These are phyloP conservation scores for Phrynocephalus forsythii DNA, from an alignment of 2,797 vertebrate genomes.

Conservation along the genomic window DNA sequence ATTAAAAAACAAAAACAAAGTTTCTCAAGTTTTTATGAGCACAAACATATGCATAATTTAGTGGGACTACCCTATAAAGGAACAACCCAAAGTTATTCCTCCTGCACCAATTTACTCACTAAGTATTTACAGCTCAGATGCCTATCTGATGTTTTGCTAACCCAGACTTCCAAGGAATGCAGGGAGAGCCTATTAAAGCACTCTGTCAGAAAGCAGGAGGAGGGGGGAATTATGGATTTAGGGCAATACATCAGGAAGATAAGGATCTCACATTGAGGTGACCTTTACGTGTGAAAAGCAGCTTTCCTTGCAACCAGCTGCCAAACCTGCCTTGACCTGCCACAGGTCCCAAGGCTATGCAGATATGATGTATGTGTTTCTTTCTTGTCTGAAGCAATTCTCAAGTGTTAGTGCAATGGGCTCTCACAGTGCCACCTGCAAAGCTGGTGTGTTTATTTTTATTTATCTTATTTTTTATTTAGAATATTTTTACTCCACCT, in stretches of 20 bases:
- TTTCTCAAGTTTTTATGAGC: constrained; percentile 56
- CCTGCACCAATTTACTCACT: constrained; percentile 50
- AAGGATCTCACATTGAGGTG: constrained; percentile 68
- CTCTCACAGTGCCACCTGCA: constrained; percentile 33
- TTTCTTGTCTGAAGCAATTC: constrained; percentile 56
- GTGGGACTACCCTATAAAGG: constrained; percentile 46
- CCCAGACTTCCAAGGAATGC: constrained; percentile 45
- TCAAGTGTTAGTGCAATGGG: constrained; percentile 39
- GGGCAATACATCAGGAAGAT: constrained; percentile 61
- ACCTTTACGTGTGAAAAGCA: constrained; percentile 68
- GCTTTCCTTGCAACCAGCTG: constrained; percentile 68
- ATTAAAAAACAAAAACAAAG: constrained; percentile 66
- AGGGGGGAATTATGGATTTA: constrained; percentile 54
- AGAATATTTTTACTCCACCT: too few species aligned
- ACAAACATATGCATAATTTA: constrained; percentile 34
- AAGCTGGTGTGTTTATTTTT: constrained; percentile 16
- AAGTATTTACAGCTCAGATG: constrained; percentile 61
- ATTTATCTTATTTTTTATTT: too few species aligned
- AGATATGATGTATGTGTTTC: constrained; percentile 51
- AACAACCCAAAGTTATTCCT: constrained; percentile 54
- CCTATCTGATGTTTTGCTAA: constrained; percentile 50
- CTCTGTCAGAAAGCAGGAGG: constrained; percentile 48
- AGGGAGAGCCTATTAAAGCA: constrained; percentile 36
- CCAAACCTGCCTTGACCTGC: constrained; percentile 66
- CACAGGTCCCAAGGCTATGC: constrained; percentile 61